Evolutionary conservation across 2,797 vertebrate genomes (phyloP), one percentile per base, ranked within the genome.

Genomic region (Potorous gilbertii): DNA sequence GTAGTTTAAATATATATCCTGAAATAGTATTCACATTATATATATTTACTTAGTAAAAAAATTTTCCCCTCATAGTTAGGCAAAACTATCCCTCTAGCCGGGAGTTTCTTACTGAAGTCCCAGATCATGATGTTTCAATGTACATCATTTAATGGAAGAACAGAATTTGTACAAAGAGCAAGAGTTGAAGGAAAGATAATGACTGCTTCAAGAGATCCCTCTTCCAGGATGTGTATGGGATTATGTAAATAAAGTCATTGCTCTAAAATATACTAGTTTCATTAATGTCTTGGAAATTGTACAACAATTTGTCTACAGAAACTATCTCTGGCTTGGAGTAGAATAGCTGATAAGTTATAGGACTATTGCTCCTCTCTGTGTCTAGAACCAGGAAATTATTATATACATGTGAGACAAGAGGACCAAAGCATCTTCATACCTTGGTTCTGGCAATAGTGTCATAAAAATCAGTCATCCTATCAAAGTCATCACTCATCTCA

Each of bases 1-100:
- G 56, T 87, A 92, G 40, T 95, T 95, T 89, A 96, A 92, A n/a
- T 55, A 31, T 28, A n/a, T 92, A 95, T 94, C 31, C 27, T 95
- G 96, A 87, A 93, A 96, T 56, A 94, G 54, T 59, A 16, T 90
- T 96, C 81, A 89, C 81, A 90, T 54, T 92, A 91, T 95, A 91
- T 95, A 54, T 55, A 66, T 94, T 96, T 57, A 46, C 5, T 10
- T 74, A 90, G 59, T 59, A 93, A 66, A 91, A 94, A 93, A 28
- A 27, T 94, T 95, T 93, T 87, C 52, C 31, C 59, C 59, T 34
- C 90, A 54, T 50, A 91, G 81, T 62, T 9, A 56, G 91, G 34
- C 12, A 95, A 55, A 92, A 34, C 54, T 2, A 94, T 93, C 10
- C 34, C 62, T 81, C 92, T 92, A 93, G 56, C 5, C n/a, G 10